phyloP scores from a whole-genome alignment of 2,113 vertebrate genomes.

The Salvelinus sp. region DNA sequence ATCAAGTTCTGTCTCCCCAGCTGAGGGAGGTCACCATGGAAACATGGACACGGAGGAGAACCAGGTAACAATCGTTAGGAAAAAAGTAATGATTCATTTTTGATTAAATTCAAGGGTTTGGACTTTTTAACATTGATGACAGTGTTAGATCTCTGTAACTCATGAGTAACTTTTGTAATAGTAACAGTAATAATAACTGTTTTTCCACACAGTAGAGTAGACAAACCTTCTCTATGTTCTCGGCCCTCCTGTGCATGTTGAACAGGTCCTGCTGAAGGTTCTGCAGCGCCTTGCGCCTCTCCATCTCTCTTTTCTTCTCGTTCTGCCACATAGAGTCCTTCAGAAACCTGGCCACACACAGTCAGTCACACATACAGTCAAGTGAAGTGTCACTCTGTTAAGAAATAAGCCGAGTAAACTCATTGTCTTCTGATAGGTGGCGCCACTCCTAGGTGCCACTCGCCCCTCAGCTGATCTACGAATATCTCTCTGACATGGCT shows the following conservation, averaged over 20 bases:
- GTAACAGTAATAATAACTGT: neutral
- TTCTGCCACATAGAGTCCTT: constrained; percentile 62
- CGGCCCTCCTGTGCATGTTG: constrained; percentile 18
- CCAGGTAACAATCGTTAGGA: too few relatives aligned
- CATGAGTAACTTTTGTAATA: too few relatives aligned
- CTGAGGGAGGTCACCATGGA: constrained; percentile 27
- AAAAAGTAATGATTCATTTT: too few relatives aligned
- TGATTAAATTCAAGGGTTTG: too few relatives aligned
- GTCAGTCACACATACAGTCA: neutral
- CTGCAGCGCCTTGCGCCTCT: constrained; percentile 42
- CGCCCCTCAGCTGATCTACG: too few relatives aligned
- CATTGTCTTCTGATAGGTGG: neutral
- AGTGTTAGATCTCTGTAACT: neutral
- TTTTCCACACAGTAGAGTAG: neutral
- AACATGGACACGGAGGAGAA: neutral
- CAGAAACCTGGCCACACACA: constrained; percentile 54
- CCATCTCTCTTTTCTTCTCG: constrained; percentile 55
- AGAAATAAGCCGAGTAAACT: neutral
- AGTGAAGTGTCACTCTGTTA: neutral
- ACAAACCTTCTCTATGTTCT: constrained; percentile 44
- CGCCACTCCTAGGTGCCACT: too few relatives aligned
- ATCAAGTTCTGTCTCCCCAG: constrained; percentile 23
- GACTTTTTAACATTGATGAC: neutral
- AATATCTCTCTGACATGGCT: too few relatives aligned
- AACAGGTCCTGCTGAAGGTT: constrained; percentile 51